Evolutionary conservation across 2,113 vertebrate species (phyloP).

Genomic region (Equus przewalskii): DNA sequence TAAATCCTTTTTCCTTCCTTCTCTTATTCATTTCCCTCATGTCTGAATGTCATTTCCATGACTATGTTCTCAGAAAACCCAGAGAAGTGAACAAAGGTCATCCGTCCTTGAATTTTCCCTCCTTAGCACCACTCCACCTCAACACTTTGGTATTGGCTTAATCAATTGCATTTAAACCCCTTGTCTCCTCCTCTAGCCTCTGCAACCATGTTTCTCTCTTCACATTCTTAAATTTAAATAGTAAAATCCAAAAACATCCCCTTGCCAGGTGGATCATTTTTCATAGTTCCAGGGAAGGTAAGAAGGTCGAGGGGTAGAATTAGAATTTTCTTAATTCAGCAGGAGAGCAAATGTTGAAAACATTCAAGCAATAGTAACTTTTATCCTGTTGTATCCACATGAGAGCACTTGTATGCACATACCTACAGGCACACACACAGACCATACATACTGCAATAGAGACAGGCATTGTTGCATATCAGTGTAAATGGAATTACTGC

Average conservation of each 20-base stretch:
- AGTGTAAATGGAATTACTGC: background rate
- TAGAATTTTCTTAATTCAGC: background rate
- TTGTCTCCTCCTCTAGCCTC: background rate
- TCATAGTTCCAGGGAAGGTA: background rate
- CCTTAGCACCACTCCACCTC: background rate
- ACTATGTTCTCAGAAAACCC: background rate
- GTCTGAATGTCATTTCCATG: background rate
- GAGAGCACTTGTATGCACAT: background rate
- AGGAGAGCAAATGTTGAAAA: background rate
- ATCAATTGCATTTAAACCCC: background rate
- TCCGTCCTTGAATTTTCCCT: background rate
- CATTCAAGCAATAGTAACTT: background rate
- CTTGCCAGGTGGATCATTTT: background rate
- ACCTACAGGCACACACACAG: background rate
- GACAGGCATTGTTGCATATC: background rate
- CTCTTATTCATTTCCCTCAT: background rate
- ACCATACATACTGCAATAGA: background rate
- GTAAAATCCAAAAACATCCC: background rate
- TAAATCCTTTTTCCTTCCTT: background rate
- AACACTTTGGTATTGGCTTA: background rate
- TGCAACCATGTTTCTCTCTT: background rate
- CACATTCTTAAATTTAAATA: background rate
- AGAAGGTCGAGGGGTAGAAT: background rate
- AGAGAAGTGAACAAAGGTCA: background rate
- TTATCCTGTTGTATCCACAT: background rate